phyloP scores from a whole-genome alignment of 2,888 invertebrate genomes.

The Bombylius major region DNA sequence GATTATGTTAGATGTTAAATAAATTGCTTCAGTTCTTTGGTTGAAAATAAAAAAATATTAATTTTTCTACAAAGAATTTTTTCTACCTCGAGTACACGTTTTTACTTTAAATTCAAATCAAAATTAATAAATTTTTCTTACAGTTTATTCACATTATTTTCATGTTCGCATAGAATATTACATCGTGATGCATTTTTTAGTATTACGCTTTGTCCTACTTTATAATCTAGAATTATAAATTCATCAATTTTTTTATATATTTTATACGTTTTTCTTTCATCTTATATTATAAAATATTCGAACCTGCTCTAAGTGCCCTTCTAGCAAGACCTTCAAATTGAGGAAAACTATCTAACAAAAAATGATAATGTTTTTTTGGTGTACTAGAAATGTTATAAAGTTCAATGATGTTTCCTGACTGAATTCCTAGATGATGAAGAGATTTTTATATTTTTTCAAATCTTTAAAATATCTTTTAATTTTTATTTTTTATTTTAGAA shows the following conservation, averaged over 20 bases:
- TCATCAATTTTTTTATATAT: too few relatives aligned
- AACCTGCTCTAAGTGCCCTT: conserved; percentile 38
- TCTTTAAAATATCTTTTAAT: neutral
- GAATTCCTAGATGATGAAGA: conserved; percentile 37
- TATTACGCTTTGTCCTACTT: conserved; percentile 44
- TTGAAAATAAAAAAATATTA: too few relatives aligned
- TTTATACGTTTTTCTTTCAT: too few relatives aligned
- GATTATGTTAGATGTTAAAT: too few relatives aligned
- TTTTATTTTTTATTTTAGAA: neutral
- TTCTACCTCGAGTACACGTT: too few relatives aligned
- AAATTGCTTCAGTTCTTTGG: too few relatives aligned
- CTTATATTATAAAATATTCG: too few relatives aligned
- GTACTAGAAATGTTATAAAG: conserved; percentile 49
- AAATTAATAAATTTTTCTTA: too few relatives aligned
- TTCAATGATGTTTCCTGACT: conserved; percentile 50
- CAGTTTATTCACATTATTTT: too few relatives aligned
- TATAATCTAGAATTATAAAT: conserved; percentile 40
- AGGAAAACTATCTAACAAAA: conserved; percentile 51
- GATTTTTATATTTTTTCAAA: neutral
- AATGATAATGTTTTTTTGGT: conserved; percentile 50
- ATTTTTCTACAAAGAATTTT: too few relatives aligned
- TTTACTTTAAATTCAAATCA: too few relatives aligned
- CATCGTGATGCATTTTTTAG: conserved; percentile 40
- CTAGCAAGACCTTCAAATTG: conserved; percentile 57
- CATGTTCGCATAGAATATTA: conserved; percentile 39